A percentile compares a stretch with the other conserved stretches of the same genome.
These are phyloP conservation scores for Coptotermes formosanus DNA, from an alignment of 1,140 invertebrate species.

Conservation along the genomic window DNA sequence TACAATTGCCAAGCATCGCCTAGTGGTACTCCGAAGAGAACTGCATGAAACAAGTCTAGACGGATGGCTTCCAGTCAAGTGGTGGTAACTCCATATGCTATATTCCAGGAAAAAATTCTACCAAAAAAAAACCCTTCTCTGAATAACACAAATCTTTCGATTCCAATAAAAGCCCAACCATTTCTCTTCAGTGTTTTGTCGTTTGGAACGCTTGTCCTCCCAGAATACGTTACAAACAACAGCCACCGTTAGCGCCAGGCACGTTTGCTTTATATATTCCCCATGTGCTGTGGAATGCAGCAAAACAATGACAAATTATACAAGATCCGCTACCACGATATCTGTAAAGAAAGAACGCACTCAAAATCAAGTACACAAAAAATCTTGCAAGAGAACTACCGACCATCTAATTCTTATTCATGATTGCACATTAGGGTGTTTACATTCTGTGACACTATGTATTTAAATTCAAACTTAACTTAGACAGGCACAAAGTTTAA, in stretches of 20 bases:
- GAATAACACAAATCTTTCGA: no score
- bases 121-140: no score
- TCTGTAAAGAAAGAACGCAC: neutral
- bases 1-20: no score
- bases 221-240: neutral
- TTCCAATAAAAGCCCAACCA: no score
- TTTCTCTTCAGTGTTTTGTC: neutral
- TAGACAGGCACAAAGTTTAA: no score
- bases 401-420: neutral
- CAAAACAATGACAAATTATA: constrained; percentile 17
- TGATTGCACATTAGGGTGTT: neutral
- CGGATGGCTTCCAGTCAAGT: no score
- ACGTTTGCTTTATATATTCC: neutral
- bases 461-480: no score
- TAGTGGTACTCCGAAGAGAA: no score
- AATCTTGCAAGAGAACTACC: neutral
- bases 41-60: no score
- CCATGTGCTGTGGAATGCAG: neutral
- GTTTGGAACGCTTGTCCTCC: neutral
- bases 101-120: no score
- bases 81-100: no score
- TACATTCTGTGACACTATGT: neutral
- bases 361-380: neutral
- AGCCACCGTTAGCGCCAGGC: neutral
- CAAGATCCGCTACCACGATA: neutral